Percentiles rank a stretch among this genome's conserved stretches.
phyloP scores from a whole-genome alignment of 1,140 invertebrate species.

The Tetramorium parvispinum region DNA sequence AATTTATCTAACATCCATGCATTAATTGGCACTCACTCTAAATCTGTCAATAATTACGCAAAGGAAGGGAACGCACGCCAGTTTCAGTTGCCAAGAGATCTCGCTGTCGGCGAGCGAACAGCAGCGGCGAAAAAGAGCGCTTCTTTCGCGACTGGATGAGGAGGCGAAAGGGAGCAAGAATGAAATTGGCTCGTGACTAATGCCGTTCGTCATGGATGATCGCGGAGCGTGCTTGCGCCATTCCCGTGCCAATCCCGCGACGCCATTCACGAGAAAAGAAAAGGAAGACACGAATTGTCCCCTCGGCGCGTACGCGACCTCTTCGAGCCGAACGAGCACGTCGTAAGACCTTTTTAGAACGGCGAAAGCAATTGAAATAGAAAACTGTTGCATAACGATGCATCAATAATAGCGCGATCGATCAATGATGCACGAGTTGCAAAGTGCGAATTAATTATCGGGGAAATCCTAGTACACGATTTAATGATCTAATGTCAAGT shows the following conservation, averaged over 20 bases:
- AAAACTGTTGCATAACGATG: slow-evolving; percentile 12
- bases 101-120: neutral
- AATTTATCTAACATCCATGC: neutral
- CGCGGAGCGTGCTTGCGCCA: slow-evolving; percentile 50
- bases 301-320: slow-evolving; percentile 16
- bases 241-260: slow-evolving; percentile 34
- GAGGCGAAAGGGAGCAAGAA: slow-evolving; percentile 41
- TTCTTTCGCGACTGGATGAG: slow-evolving; percentile 17
- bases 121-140: neutral
- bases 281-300: slow-evolving; percentile 40
- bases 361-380: slow-evolving; percentile 36
- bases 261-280: slow-evolving; percentile 32
- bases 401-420: slow-evolving; percentile 15
- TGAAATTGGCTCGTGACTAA: slow-evolving; percentile 61
- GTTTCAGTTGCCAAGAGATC: slow-evolving; percentile 38
- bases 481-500: neutral
- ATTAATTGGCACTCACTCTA: slow-evolving; percentile 25
- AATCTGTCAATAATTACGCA: slow-evolving; percentile 59
- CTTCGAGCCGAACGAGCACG: slow-evolving; percentile 1
- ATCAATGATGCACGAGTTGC: slow-evolving; percentile 1
- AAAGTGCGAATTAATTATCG: slow-evolving; percentile 1
- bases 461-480: neutral
- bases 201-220: slow-evolving; percentile 43
- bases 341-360: slow-evolving; percentile 34
- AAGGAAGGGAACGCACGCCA: slow-evolving; percentile 47